Evolutionary conservation across 1,140 invertebrate species (phyloP).

Genomic region (Oscheius sp.): DNA sequence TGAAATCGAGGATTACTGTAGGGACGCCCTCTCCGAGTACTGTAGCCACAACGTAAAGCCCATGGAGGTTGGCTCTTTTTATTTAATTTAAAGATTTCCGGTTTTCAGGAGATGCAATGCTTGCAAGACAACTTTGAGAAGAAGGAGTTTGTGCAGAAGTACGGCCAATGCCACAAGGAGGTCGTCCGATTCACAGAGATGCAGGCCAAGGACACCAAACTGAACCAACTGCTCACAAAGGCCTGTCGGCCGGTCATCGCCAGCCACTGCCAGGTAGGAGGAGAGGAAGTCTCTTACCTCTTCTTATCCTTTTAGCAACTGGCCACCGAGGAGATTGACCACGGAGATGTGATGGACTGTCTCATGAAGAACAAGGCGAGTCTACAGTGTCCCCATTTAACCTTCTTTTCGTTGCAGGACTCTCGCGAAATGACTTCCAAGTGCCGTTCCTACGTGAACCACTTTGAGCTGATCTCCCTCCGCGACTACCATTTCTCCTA

Average conservation of each 20-base stretch:
- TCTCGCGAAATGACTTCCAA: conserved; percentile 73
- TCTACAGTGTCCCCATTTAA: neutral
- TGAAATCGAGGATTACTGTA: conserved; percentile 84
- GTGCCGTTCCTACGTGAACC: conserved; percentile 88
- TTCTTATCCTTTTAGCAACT: conserved; percentile 65
- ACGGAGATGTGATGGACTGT: conserved; percentile 82
- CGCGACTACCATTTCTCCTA: conserved; percentile 91
- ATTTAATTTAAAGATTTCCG: conserved; percentile 20
- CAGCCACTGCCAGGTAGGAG: conserved; percentile 74
- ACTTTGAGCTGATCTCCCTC: conserved; percentile 77
- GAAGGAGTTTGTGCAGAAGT: conserved; percentile 60
- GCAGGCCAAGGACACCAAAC: conserved; percentile 69
- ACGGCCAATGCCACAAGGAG: conserved; percentile 68
- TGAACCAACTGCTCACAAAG: conserved; percentile 72
- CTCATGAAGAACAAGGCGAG: conserved; percentile 78
- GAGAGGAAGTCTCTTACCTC: conserved; percentile 9
- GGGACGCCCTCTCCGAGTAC: conserved; percentile 77
- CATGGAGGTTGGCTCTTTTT: conserved; percentile 66
- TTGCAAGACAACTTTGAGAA: conserved; percentile 83
- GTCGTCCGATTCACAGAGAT: conserved; percentile 83
- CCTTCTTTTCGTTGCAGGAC: conserved; percentile 63
- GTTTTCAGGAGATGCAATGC: conserved; percentile 74
- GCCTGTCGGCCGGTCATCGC: conserved; percentile 80
- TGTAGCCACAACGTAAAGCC: conserved; percentile 76
- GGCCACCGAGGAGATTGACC: conserved; percentile 70